A percentile compares a stretch with the other conserved stretches of the same genome.
phyloP scores from a whole-genome alignment of 2,113 vertebrate genomes.

The Dicaeum eximium region DNA sequence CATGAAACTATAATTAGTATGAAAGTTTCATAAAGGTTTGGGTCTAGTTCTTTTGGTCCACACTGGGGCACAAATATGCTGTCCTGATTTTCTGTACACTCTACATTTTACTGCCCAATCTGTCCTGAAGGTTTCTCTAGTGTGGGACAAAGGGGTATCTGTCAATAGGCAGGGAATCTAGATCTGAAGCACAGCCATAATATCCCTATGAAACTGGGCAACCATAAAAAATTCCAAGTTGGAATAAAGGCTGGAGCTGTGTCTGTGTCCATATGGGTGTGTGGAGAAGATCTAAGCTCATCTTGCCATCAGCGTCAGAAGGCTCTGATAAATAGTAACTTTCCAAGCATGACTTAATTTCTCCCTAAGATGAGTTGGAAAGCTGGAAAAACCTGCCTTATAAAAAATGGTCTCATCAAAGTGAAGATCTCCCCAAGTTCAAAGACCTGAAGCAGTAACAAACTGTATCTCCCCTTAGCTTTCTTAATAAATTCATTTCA shows the following conservation, averaged over 20 bases:
- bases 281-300: not conserved
- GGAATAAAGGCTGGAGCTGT: not conserved
- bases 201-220: not conserved
- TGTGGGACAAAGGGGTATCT: not conserved
- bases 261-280: not conserved
- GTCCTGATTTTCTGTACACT: not conserved
- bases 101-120: not conserved
- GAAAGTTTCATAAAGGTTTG: not conserved
- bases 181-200: not conserved
- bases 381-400: conserved; percentile 29
- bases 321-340: conserved; percentile 6
- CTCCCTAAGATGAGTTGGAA: not conserved
- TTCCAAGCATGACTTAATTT: conserved; percentile 15
- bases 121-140: not conserved
- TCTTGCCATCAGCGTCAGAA: not conserved
- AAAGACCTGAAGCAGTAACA: conserved; percentile 7
- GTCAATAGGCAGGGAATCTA: not conserved
- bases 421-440: not conserved
- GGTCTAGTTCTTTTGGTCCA: not conserved
- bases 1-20: not conserved
- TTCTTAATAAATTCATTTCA: conserved; percentile 4
- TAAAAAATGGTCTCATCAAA: not conserved
- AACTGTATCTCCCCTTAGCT: not conserved
- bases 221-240: not conserved
- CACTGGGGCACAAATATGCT: not conserved